phyloP scores from a whole-genome alignment of 2,888 invertebrate genomes.

The Drosophila emarginata region DNA sequence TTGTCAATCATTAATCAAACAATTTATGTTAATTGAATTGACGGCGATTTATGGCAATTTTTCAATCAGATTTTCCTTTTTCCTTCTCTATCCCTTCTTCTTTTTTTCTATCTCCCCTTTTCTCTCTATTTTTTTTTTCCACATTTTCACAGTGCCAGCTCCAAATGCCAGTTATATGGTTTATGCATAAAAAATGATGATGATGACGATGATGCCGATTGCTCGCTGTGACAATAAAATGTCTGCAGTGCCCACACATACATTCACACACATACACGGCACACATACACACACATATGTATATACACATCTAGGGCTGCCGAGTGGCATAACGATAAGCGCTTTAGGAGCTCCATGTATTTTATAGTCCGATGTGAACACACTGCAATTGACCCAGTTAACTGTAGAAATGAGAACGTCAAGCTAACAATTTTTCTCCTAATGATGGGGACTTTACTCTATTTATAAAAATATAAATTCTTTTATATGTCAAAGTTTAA shows the following conservation, averaged over 20 bases:
- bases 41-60: constrained; percentile 69
- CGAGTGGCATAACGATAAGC: constrained; percentile 35
- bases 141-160: not conserved
- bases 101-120: not conserved
- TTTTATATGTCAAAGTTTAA: not conserved
- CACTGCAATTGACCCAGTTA: constrained; percentile 64
- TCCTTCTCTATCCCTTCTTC: not conserved
- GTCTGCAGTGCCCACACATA: constrained; percentile 43
- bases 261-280: not conserved
- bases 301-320: constrained; percentile 5
- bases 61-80: constrained; percentile 48
- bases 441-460: not conserved
- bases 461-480: not conserved
- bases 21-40: constrained; percentile 77
- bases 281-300: not conserved
- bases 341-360: constrained; percentile 36
- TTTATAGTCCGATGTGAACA: constrained; percentile 39
- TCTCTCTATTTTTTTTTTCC: not conserved
- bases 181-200: constrained; percentile 44
- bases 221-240: constrained; percentile 46
- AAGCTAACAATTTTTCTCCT: not conserved
- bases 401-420: constrained; percentile 14
- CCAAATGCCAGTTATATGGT: constrained; percentile 40
- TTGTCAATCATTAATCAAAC: constrained; percentile 70
- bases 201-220: constrained; percentile 30